Evolutionary conservation across 2,888 invertebrate species (phyloP).

Genomic region (Lordiphosa andalusiaca): DNA sequence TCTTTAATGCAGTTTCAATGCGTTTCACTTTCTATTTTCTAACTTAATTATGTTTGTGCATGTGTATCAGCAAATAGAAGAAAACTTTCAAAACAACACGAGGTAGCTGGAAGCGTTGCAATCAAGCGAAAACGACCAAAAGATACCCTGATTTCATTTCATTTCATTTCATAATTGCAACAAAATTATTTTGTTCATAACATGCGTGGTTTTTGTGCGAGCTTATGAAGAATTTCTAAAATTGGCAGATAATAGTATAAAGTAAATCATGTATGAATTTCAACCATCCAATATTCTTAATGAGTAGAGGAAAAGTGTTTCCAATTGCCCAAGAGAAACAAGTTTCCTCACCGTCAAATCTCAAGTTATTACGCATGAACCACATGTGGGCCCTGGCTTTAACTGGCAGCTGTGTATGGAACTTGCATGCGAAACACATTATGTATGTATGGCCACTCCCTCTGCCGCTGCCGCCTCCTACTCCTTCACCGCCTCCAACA

Average conservation of each 20-base stretch:
- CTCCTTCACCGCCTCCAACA: conserved; percentile 9
- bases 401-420: conserved; percentile 34
- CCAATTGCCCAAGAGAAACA: conserved; percentile 38
- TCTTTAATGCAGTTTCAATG: conserved; percentile 40
- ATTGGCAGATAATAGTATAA: no score
- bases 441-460: conserved; percentile 52
- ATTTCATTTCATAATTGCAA: no score
- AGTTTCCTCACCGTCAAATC: conserved; percentile 39
- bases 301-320: no score
- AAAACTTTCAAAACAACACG: conserved; percentile 63
- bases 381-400: conserved; percentile 40
- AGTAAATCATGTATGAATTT: no score
- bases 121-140: no score
- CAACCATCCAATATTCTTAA: no score
- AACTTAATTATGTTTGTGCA: conserved; percentile 48
- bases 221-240: no score
- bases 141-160: no score
- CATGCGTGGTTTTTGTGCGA: no score
- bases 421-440: conserved; percentile 57
- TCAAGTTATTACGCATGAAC: conserved; percentile 63
- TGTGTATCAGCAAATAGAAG: conserved; percentile 45
- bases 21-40: conserved; percentile 70
- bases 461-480: conserved; percentile 13
- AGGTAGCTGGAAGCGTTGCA: no score
- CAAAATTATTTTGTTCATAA: no score